Base-by-base conservation (phyloP, 2,797 vertebrate species). In the Gymnodraco acuticeps region DNA sequence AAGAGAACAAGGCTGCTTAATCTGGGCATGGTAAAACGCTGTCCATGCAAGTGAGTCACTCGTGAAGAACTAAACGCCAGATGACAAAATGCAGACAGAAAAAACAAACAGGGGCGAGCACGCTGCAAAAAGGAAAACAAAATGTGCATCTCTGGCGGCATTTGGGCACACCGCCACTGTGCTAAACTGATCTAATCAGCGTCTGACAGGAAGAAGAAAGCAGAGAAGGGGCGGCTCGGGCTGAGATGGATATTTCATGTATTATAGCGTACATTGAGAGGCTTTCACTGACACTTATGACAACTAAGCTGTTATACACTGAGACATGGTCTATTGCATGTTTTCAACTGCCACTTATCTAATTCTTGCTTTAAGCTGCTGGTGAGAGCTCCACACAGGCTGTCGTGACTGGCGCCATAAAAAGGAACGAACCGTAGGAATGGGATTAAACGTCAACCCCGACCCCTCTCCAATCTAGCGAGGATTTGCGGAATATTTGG, bases 401-500 rank as follows among this genome's bases (percentile, higher is more conserved):
- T 45, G 68, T 65, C 46, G 11, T 65, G 81, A 69, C 72, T 62
- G 50, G 41, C 48, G 77, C 58, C 76, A 75, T 42, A 52, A 74
- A 88, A 80, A 83, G 10, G 45, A 84, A 72, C 55, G 31, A 84
- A 84, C 76, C 79, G 60, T 83, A 75, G 2, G 14, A 81, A 84
- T 46, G 73, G 82, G 88, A 89, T 90, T 82, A 88, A 54, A 84
- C n/a, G 62, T 82, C 75, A 79, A 83, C 73, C 53, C 65, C 43
- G 45, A 67, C 83, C 84, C 56, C 78, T 80, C 77, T 45, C 70
- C 81, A 79, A 75, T 80, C 85, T 77, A 63, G 65, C 1, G 47
- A 81, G 83, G 80, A 88, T 88, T 90, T 87, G 77, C 73, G 69
- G 70, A 80, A 88, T 89, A 86, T 88, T 88, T 84, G 84, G 76